Evolutionary conservation across 2,888 invertebrate genomes (phyloP), one percentile per base, ranked within the genome.

Genomic region (Tetranychus truncatus): DNA sequence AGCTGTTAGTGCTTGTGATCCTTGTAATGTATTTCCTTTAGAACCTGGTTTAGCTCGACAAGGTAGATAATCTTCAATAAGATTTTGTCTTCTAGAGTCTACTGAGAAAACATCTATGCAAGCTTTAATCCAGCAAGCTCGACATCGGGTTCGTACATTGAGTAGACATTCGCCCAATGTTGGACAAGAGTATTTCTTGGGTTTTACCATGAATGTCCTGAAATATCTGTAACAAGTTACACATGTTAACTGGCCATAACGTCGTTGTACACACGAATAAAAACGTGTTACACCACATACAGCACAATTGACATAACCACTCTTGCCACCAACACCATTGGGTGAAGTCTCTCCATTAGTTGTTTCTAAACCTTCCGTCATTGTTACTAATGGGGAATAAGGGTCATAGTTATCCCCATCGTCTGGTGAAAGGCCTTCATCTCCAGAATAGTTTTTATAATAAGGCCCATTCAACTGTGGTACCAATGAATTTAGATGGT

Each of bases 201-300:
- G 77, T 44, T 77, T 77, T 18, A 73, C 44, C 6, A 73, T 45
- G 66, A 76, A 77, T 20, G 76, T 67, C 20, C 73, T 73, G 69
- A 77, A 77, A 66, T 76, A 77, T 66, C 76, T 71, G 66, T 77
- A 77, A 74, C 77, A 77, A 15, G 76, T 77, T 20, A 76, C 77
- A 71, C 77, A 77, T 72, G 76, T 77, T 34, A 76, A 77, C 21
- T 76, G 76, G 46, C 77, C 77, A 55, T 77, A 77, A 7, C 77
- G 77, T 20, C 77, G 77, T 66, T 74, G 74, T 15, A 77, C 76
- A 69, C 76, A 76, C n/a, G 77, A 77, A 74, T 77, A 77, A 45
- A 69, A 77, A 66, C 74, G 67, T 34, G 77, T 77, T n/a, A 77
- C 73, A n/a, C 73, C 69, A 55, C 75, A 76, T 9, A 76, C 75